Evolutionary conservation across 2,113 vertebrate genomes (phyloP), one percentile per base, ranked within the genome.

Genomic region (Tragelaphus imberbis): DNA sequence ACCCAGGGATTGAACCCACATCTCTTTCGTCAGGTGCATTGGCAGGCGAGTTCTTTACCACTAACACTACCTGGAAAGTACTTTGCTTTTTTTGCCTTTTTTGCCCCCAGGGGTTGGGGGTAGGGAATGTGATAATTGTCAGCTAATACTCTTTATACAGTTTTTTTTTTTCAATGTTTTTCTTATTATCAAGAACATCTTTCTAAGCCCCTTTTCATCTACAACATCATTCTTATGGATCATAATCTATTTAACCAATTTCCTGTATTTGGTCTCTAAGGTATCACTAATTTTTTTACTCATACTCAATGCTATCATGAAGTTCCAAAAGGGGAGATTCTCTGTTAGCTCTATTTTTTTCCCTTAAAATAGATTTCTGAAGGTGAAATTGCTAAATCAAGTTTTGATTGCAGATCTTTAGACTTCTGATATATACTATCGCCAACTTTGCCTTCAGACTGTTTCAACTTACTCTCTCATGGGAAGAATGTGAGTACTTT

Each of bases 41-140:
- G 71, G 71, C 6, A 44, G 11, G 12, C 1, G 6, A 44, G 12
- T 77, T 77, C 71, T 77, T 44, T 77, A 44, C 23, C 23, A 77
- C 40, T 44, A 27, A 77, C 30, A 75, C 19, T 40, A 75, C n/a
- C 3, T 77, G 40, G 71, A 44, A 77, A 44, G 71, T 15, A 33
- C 5, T 81, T 81, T 81, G 7, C 27, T 53, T 53, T 53, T 71
- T 65, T n/a, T 12, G 8, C 4, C 2, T 15, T 15, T 21, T 12
- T 12, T 12, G 0, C 49, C 49, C 49, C 19, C 1, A 0, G 30
- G 30, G 7, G 6, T 25, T 25, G 6, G 4, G 25, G 7, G 14
- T 40, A 19, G 51, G 81, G 81, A n/a, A 36, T 23, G 7, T 55
- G 15, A 30, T n/a, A 59, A 88, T 33, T 85, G 4, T 86, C 23